These are phyloP conservation scores for Drosophila miranda DNA, from an alignment of 1,140 invertebrate genomes.

Conservation along the genomic window DNA sequence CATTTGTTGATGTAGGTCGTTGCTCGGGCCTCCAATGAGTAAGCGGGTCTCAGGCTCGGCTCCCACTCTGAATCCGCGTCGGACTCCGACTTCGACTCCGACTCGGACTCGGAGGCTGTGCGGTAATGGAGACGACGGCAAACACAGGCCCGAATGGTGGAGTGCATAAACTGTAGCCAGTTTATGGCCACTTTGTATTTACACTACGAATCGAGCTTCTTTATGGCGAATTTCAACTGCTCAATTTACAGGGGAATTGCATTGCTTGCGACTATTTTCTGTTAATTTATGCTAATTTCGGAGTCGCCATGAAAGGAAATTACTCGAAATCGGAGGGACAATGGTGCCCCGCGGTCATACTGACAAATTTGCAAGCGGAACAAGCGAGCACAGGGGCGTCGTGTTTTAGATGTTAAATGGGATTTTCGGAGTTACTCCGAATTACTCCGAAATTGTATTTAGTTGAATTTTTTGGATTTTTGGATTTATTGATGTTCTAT, in stretches of 20 bases:
- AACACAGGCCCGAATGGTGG: constrained; percentile 18
- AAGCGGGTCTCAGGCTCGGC: constrained; percentile 8
- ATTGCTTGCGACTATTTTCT: constrained; percentile 43
- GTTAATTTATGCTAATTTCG: constrained; percentile 73
- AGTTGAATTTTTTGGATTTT: too few species aligned
- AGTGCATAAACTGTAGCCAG: constrained; percentile 69
- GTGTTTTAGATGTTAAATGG: neutral
- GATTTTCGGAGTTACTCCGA: too few species aligned
- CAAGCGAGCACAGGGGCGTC: neutral
- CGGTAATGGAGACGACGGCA: constrained; percentile 45
- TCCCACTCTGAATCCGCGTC: too few species aligned
- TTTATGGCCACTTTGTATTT: constrained; percentile 75
- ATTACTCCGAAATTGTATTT: too few species aligned
- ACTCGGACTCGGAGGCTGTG: constrained; percentile 14
- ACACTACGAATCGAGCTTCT: constrained; percentile 63
- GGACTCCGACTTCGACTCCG: too few species aligned
- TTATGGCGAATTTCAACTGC: constrained; percentile 62
- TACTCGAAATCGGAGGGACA: constrained; percentile 37
- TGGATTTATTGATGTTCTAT: too few species aligned
- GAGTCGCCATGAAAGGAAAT: constrained; percentile 38
- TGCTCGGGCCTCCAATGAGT: constrained; percentile 37
- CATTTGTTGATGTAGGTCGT: constrained; percentile 73
- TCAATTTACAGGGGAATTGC: constrained; percentile 73
- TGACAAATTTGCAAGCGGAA: constrained; percentile 4
- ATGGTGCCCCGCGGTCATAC: constrained; percentile 5